These are phyloP conservation scores for Punctoribates punctum DNA, from an alignment of 2,888 invertebrate genomes.

Conservation along the genomic window DNA sequence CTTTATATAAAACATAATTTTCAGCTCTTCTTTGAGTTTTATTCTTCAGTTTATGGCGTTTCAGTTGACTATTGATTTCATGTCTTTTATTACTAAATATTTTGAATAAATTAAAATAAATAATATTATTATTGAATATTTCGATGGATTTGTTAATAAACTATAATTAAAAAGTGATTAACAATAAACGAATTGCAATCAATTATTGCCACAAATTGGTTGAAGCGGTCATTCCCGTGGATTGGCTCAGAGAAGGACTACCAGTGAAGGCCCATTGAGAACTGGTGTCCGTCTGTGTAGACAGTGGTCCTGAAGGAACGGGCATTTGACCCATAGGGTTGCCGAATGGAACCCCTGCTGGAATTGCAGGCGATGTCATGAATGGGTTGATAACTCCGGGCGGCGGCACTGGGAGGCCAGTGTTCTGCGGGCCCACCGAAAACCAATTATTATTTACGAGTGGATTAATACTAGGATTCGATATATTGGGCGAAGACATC, in stretches of 20 bases:
- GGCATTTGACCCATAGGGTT: not conserved
- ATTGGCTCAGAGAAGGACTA: slow-evolving; percentile 2
- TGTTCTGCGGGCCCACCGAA: not conserved
- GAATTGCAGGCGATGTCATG: not conserved
- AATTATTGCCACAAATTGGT: slow-evolving; percentile 32
- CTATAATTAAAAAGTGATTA: not conserved
- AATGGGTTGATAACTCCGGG: slow-evolving; percentile 7
- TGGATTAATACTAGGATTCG: slow-evolving; percentile 24
- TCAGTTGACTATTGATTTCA: slow-evolving; percentile 8
- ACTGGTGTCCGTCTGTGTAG: not conserved
- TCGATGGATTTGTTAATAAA: not conserved
- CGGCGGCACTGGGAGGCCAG: slow-evolving; percentile 2
- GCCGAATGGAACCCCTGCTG: not conserved
- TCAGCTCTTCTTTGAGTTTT: not conserved
- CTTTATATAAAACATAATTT: slow-evolving; percentile 15
- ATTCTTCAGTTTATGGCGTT: not conserved
- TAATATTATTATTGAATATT: slow-evolving; percentile 10
- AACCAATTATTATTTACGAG: slow-evolving; percentile 11
- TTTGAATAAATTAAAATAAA: slow-evolving; percentile 9
- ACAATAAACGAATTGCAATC: not conserved
- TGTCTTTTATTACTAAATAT: slow-evolving; percentile 10
- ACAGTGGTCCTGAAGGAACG: not conserved
- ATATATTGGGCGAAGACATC: not conserved
- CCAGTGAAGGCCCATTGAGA: slow-evolving; percentile 19
- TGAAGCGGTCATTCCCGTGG: slow-evolving; percentile 21